Evolutionary conservation across 2,888 invertebrate genomes (phyloP).

Genomic region (Archaeoteleia sp.): DNA sequence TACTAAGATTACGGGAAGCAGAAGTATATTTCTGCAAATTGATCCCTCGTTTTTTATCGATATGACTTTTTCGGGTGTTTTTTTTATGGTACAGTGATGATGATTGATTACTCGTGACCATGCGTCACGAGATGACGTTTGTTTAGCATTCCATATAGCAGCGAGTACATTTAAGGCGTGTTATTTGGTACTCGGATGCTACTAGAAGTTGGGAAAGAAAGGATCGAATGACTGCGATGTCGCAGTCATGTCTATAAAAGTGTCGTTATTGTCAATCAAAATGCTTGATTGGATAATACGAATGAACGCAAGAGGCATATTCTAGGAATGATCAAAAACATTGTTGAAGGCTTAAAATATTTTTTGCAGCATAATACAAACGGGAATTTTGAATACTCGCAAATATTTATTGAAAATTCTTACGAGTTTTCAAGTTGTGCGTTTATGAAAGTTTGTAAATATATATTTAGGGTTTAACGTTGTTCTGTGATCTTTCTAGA

Average conservation of each 20-base stretch:
- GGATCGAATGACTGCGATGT: slow-evolving; percentile 52
- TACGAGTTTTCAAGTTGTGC: no score
- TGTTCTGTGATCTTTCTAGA: no score
- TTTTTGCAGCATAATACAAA: no score
- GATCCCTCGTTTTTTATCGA: no score
- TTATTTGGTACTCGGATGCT: slow-evolving; percentile 49
- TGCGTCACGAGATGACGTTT: slow-evolving; percentile 42
- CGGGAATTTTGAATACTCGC: no score
- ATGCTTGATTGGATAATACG: slow-evolving; percentile 11
- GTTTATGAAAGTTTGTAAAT: no score
- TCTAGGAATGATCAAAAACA: no score
- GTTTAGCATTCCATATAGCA: slow-evolving; percentile 53
- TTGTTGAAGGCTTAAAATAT: no score
- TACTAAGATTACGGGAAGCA: not conserved
- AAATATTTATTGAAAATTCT: no score
- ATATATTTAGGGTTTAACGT: no score
- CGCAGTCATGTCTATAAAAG: slow-evolving; percentile 46
- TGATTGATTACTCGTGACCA: slow-evolving; percentile 44
- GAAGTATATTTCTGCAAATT: no score
- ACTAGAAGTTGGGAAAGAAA: slow-evolving; percentile 53
- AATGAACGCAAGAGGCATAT: no score
- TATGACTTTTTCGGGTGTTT: not conserved
- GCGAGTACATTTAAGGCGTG: slow-evolving; percentile 50
- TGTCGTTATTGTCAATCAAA: slow-evolving; percentile 43
- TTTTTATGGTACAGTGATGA: slow-evolving; percentile 33